These are phyloP conservation scores for Lerista edwardsae DNA, from an alignment of 2,797 vertebrate genomes.

Conservation along the genomic window DNA sequence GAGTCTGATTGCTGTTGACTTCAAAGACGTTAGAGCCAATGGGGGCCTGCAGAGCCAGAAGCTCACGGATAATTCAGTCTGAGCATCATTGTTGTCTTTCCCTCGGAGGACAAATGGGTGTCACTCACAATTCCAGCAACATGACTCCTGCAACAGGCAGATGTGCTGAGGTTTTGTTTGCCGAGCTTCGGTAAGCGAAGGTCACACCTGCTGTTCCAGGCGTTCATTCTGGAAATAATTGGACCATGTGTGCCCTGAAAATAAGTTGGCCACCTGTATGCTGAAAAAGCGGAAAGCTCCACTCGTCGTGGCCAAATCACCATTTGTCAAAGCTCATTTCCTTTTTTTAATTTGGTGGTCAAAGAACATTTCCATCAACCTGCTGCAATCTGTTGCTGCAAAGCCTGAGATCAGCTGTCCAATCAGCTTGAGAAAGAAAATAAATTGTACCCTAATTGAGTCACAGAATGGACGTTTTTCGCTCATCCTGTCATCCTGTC, in stretches of 20 bases:
- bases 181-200: background rate
- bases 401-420: constrained; percentile 35
- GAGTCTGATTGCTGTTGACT: background rate
- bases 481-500: constrained; percentile 40
- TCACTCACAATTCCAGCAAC: background rate
- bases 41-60: background rate
- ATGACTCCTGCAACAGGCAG: background rate
- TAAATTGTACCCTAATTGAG: constrained; percentile 39
- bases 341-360: background rate
- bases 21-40: background rate
- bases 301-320: background rate
- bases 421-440: constrained; percentile 50
- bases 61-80: background rate
- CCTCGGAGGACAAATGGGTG: background rate
- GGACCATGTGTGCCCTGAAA: background rate
- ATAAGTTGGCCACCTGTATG: constrained; percentile 6
- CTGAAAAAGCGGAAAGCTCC: background rate
- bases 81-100: background rate
- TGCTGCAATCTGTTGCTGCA: constrained; percentile 39
- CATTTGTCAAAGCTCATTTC: constrained; percentile 40
- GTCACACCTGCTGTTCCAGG: background rate
- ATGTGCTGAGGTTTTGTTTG: constrained; percentile 8
- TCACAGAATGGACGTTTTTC: constrained; percentile 22
- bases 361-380: constrained; percentile 20
- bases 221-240: constrained; percentile 16